phyloP scores from a whole-genome alignment of 53 echinoderm and acorn worm species.

The Luidia sarsii region DNA sequence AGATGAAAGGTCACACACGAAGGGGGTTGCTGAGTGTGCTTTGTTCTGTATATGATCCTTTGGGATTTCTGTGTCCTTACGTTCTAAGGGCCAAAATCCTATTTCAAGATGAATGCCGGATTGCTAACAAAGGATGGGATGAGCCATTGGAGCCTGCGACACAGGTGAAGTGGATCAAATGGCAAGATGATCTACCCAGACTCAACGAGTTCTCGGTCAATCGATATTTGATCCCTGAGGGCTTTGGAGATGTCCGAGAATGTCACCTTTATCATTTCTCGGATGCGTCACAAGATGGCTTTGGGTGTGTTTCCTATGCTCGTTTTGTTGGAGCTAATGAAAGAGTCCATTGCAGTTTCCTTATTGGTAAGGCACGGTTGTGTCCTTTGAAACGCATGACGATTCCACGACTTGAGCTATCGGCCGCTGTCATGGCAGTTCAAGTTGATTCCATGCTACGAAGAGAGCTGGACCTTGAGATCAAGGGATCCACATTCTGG shows the following conservation, averaged over 20 bases:
- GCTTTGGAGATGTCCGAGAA: slow-evolving; percentile 4
- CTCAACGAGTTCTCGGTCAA: background rate
- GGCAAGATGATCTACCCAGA: background rate
- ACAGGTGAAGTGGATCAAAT: background rate
- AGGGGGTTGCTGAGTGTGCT: slow-evolving; percentile 4
- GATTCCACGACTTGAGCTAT: slow-evolving; percentile 29
- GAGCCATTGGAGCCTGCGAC: background rate
- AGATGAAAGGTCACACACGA: background rate
- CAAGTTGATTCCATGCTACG: slow-evolving; percentile 1
- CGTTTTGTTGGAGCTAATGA: background rate
- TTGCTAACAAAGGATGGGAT: slow-evolving; percentile 15
- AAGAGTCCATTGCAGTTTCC: slow-evolving; percentile 5
- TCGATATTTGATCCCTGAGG: slow-evolving; percentile 8
- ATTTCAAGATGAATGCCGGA: slow-evolving; percentile 14
- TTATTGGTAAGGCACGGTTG: slow-evolving; percentile 16
- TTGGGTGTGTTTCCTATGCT: slow-evolving; percentile 4
- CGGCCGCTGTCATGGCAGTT: slow-evolving; percentile 20
- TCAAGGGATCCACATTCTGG: slow-evolving; percentile 17
- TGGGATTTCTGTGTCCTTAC: slow-evolving; percentile 9
- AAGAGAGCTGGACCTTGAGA: slow-evolving; percentile 1
- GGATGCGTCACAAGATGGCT: slow-evolving; percentile 18
- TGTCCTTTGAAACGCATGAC: slow-evolving; percentile 1
- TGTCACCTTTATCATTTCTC: slow-evolving; percentile 16
- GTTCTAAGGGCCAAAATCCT: slow-evolving; percentile 20
- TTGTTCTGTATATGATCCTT: slow-evolving; percentile 30